A percentile compares a stretch with the other conserved stretches of the same genome.
phyloP scores from a whole-genome alignment of 92 coral and sea anemone genomes.

The Virgularia gustaviana region DNA sequence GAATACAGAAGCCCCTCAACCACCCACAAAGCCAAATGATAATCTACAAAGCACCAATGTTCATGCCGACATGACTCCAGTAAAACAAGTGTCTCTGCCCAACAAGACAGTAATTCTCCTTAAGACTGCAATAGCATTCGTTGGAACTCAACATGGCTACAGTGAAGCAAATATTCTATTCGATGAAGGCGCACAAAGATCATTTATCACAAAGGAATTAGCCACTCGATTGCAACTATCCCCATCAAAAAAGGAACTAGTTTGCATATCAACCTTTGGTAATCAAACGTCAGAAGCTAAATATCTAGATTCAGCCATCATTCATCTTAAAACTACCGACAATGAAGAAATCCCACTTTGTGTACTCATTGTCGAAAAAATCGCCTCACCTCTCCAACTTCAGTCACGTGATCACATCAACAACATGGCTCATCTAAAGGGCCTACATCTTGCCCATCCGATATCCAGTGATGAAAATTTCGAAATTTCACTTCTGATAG shows the following conservation, averaged over 20 bases:
- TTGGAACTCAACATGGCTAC: conserved; percentile 1
- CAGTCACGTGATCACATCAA: conserved; percentile 25
- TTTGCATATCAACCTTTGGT: conserved; percentile 39
- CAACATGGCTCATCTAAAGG: conserved; percentile 44
- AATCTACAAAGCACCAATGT: background rate
- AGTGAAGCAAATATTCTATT: conserved; percentile 42
- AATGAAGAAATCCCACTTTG: conserved; percentile 50
- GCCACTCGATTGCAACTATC: conserved; percentile 33
- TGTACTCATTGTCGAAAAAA: conserved; percentile 42
- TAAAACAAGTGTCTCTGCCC: background rate
- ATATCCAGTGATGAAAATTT: conserved; percentile 47
- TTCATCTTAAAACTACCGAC: conserved; percentile 12
- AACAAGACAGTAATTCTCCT: conserved; percentile 27
- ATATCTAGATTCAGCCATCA: conserved; percentile 25
- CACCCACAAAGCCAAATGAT: background rate
- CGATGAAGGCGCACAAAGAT: too few species aligned
- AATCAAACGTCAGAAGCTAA: conserved; percentile 15
- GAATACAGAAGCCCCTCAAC: conserved; percentile 10
- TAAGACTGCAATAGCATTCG: conserved; percentile 50
- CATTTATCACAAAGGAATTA: conserved; percentile 38
- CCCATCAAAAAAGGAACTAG: conserved; percentile 15
- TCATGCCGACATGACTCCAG: background rate
- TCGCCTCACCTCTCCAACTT: conserved; percentile 48
- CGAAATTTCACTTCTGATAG: conserved; percentile 49
- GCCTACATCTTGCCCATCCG: conserved; percentile 52